Base-by-base conservation (phyloP, 2,797 vertebrate species). In the Astyanax mexicanus region DNA sequence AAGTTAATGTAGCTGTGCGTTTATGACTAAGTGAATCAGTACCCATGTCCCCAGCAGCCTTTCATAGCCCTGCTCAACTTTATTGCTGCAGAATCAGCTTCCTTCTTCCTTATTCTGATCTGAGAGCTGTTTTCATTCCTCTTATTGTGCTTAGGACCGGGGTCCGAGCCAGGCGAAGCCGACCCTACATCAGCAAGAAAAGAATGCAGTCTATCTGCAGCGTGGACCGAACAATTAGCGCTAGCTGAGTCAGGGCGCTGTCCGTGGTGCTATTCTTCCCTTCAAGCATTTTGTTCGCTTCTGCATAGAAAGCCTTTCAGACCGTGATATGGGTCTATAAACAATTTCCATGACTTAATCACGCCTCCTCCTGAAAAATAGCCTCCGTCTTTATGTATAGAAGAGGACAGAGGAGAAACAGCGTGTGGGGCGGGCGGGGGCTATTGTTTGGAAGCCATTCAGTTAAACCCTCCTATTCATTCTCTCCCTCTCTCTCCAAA, bases 251-350 rank as follows among this genome's bases (percentile, higher is more conserved):
- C 17, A 60, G 21, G 77, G 27, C 27, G 54, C 74, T 79, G 73
- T 81, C 79, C 79, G 11, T 83, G 76, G 82, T 83, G 45, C 73
- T 83, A 60, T 58, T 69, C 54, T 66, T 44, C 17, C n/a, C 54
- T 10, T 44, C 19, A 62, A 6, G 19, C 47, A 57, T 67, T 61
- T 5, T 37, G 38, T n/a, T n/a, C 8, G 8, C 17, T 29, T 47
- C 52, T 40, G 72, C 42, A 49, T 6, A 60, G 68, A 47, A 66
- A 19, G 55, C 4, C 19, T 71, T 57, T 54, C 52, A 74, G 42
- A 65, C 44, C 57, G 35, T 44, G 1, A 44, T 52, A 58, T 57
- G 57, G 47, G 65, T 57, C 15, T 57, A 55, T 51, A 29, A 47
- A 72, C 32, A 67, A 1, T 55, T 40, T 70, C 23, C 23, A 29